Percentiles rank a stretch among this genome's conserved stretches.
phyloP scores from a whole-genome alignment of 2,113 vertebrate genomes.

The Kryptolebias marmoratus region DNA sequence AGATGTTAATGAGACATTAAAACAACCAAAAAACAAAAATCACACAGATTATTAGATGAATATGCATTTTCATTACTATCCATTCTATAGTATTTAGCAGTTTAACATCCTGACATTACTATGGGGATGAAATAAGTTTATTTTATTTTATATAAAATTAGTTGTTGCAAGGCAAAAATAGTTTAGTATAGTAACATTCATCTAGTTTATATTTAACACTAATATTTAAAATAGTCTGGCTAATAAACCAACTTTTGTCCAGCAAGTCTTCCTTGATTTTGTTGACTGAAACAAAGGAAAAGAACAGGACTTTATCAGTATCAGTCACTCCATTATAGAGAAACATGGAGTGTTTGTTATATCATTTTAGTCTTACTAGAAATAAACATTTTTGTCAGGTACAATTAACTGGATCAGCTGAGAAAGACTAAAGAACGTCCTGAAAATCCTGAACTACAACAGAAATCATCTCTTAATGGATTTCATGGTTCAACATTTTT shows the following conservation, averaged over 20 bases:
- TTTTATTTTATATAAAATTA: neutral
- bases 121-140: neutral
- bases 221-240: conserved; percentile 42
- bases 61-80: conserved; percentile 24
- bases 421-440: too few species aligned
- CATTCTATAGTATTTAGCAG: neutral
- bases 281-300: neutral
- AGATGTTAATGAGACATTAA: neutral
- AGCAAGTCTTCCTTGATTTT: conserved; percentile 44
- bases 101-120: neutral
- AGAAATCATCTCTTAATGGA: too few species aligned
- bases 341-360: neutral
- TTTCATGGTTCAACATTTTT: too few species aligned
- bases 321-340: neutral
- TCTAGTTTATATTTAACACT: conserved; percentile 13
- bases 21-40: neutral
- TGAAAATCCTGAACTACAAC: neutral
- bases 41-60: conserved; percentile 17
- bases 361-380: neutral
- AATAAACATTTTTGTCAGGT: neutral
- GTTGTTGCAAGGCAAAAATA: neutral
- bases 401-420: too few species aligned
- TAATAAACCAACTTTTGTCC: conserved; percentile 36
- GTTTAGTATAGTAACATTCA: neutral
- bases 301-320: neutral